Evolutionary conservation across 2,888 invertebrate genomes (phyloP).

Genomic region (Hyppa rectilinea): DNA sequence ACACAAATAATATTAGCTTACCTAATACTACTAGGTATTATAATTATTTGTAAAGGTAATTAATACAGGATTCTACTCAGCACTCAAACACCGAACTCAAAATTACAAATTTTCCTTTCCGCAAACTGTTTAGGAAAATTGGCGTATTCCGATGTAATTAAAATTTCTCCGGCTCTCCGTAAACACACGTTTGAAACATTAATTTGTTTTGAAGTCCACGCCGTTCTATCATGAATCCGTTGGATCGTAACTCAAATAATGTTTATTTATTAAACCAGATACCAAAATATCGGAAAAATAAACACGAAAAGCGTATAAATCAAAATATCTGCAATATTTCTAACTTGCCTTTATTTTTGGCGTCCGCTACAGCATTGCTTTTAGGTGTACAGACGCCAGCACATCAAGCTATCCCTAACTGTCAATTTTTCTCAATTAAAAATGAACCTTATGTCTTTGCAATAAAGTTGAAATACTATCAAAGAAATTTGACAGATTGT

Average conservation of each 20-base stretch:
- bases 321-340: conserved; percentile 12
- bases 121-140: conserved; percentile 25
- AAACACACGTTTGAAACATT: conserved; percentile 62
- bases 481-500: too few species aligned
- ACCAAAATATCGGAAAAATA: conserved; percentile 10
- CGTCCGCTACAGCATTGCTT: neutral
- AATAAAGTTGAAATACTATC: too few species aligned
- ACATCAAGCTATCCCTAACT: too few species aligned
- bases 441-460: too few species aligned
- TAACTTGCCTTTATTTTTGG: neutral
- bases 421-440: too few species aligned
- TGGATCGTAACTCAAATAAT: conserved; percentile 19
- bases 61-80: neutral
- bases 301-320: neutral
- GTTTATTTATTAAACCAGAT: conserved; percentile 7
- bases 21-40: neutral
- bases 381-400: too few species aligned
- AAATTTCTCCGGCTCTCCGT: conserved; percentile 55
- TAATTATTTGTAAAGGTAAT: conserved; percentile 13
- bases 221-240: conserved; percentile 24
- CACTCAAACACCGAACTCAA: conserved; percentile 5
- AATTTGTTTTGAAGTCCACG: conserved; percentile 60
- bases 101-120: conserved; percentile 14
- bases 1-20: neutral
- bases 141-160: conserved; percentile 54